These are phyloP conservation scores for Drosophila peninsularis DNA, from an alignment of 2,888 invertebrate genomes.

Conservation along the genomic window DNA sequence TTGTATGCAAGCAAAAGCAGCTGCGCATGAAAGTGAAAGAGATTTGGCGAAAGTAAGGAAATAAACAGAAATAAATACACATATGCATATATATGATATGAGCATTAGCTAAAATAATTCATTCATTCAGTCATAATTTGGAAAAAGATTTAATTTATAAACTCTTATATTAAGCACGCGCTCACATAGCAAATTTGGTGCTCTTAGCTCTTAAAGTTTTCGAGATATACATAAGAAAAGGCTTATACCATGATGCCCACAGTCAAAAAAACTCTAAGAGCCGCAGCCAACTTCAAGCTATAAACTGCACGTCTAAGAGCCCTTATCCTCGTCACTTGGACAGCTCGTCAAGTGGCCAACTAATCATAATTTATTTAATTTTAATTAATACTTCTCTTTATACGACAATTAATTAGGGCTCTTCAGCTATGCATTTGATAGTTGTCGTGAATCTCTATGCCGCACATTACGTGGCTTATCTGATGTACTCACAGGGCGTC, in stretches of 20 bases:
- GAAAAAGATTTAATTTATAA: not conserved
- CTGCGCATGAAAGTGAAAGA: slow-evolving; percentile 50
- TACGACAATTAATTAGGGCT: slow-evolving; percentile 26
- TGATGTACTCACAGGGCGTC: slow-evolving; percentile 62
- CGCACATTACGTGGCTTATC: slow-evolving; percentile 41
- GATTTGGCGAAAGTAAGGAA: slow-evolving; percentile 32
- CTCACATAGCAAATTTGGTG: not conserved
- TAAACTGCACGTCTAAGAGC: not conserved
- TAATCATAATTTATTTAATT: not conserved
- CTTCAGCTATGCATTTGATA: slow-evolving; percentile 11
- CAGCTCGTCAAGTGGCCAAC: slow-evolving; percentile 1
- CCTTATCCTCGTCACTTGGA: not conserved
- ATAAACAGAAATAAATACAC: not conserved
- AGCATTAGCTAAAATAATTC: not conserved
- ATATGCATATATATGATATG: not conserved
- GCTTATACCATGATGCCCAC: not conserved
- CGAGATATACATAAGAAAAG: not conserved
- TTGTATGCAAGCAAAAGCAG: too few relatives aligned
- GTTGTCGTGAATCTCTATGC: slow-evolving; percentile 9
- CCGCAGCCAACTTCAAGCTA: not conserved
- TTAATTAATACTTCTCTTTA: slow-evolving; percentile 18
- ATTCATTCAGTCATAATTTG: not conserved
- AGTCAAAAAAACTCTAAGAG: not conserved
- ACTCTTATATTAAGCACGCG: not conserved
- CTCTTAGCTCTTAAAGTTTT: not conserved